A percentile compares a stretch with the other conserved stretches of the same genome.
phyloP scores from a whole-genome alignment of 2,888 invertebrate species.

The Machimus rusticus region DNA sequence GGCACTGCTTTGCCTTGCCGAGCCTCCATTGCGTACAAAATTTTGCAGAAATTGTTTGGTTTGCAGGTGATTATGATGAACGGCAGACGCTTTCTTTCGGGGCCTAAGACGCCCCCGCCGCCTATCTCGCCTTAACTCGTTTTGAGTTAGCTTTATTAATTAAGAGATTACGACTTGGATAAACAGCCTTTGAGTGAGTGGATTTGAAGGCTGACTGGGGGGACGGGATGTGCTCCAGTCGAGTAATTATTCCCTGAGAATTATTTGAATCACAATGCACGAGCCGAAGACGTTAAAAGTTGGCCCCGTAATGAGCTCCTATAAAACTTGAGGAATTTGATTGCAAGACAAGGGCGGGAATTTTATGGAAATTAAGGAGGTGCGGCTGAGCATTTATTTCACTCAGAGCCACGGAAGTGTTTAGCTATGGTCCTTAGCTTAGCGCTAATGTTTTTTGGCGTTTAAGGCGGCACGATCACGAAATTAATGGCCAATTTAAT shows the following conservation, averaged over 20 bases:
- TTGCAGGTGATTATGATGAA: constrained; percentile 1
- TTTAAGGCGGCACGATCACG: not conserved
- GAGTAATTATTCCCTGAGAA: not conserved
- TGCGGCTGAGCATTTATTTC: not conserved
- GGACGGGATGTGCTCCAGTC: not conserved
- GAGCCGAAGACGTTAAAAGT: not conserved
- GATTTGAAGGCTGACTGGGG: not conserved
- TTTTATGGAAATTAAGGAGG: not conserved
- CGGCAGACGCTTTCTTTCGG: not conserved
- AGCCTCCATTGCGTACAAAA: not conserved
- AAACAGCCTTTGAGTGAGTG: not conserved
- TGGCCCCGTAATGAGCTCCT: not conserved
- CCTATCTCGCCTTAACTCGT: not conserved
- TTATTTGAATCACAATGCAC: not conserved
- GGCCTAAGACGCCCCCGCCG: not conserved
- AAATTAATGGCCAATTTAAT: not conserved
- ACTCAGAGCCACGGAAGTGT: not conserved
- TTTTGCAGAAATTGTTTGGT: constrained; percentile 1
- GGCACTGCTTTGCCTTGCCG: not conserved
- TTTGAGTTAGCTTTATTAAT: constrained; percentile 1
- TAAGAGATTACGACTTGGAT: not conserved
- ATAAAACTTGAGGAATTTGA: not conserved
- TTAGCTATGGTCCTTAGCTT: not conserved
- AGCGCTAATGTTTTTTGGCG: not conserved
- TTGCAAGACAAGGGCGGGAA: not conserved